Base-by-base conservation (phyloP, 2,888 invertebrate genomes). In the Pseudococcus longispinus region DNA sequence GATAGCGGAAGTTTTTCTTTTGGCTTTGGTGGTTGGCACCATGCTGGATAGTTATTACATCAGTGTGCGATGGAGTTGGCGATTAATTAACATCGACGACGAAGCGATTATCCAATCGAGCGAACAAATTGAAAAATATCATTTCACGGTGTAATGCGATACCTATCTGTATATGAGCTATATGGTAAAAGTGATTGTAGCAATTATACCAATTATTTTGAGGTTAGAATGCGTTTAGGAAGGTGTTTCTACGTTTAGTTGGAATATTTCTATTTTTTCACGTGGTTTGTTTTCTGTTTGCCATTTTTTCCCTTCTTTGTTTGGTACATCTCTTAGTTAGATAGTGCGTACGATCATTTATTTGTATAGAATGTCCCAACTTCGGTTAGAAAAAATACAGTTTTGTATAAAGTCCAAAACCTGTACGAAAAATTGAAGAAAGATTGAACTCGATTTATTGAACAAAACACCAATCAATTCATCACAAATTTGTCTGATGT, bases 161-260 rank as follows among this genome's bases (percentile, higher is more conserved):
- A 37, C 4, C 37, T 37, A 37, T 37, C 37, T 37, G 4, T n/a
- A n/a, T n/a, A n/a, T 9, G 37, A 13, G 23, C 9, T 18, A 42
- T 32, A 42, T 74, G 77, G 77, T 80, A 80, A 80, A 80, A 80
- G 77, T 80, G 20, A 80, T 42, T 42, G 77, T 80, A 42, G 42
- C 77, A 80, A 80, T 80, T 80, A 80, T 80, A 80, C 77, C 77
- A 80, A 80, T 80, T 80, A 80, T 11, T 80, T 80, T 42, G 20
- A 80, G 20, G 77, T 80, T 42, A 80, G 42, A 42, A 70, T 32
- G 29, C 42, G 11, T 74, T 70, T 37, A 37, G 5, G 44, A 8
- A 15, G 44, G 3, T 51, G 20, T 55, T 60, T 60, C 23, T 51
- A 15, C n/a, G 37, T 42, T 42, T 80, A 42, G 77, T 80, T 80